Evolutionary conservation across 1,140 invertebrate genomes (phyloP), one percentile per base, ranked within the genome.

Genomic region (Drosophila hydei): DNA sequence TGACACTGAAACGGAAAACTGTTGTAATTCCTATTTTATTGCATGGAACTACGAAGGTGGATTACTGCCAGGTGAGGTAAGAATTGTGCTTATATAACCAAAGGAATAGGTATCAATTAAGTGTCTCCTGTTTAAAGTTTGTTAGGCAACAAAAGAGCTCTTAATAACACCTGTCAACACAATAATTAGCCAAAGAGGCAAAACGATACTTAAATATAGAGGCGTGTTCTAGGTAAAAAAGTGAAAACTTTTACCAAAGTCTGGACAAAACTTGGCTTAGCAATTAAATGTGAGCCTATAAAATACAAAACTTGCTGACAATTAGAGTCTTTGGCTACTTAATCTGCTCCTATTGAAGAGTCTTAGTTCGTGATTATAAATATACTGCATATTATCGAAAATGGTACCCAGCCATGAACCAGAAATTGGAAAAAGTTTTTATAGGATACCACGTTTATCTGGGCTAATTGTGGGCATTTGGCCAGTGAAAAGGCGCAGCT

Each of bases 391-490:
- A 79, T 19, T 18, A 12, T 7, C 3, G 12, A 36, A 30, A 52
- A 81, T 72, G 78, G 69, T 47, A 65, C 60, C 65, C 75, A 55
- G 45, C 43, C 30, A 14, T 21, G 60, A 69, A 25, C 63, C 78
- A 8, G 23, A 58, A 3, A 87, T 90, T 30, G 48, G 67, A 14
- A 21, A 40, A 7, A 88, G 83, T 51, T 90, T 90, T 27, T 91
- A 79, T 38, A 58, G 58, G 12, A 84, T 91, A 47, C 76, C 89
- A 14, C 74, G 81, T 5, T 3, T 90, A 52, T 75, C 85, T 3
- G 85, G 70, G 9, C 65, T 33, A n/a, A 65, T 90, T 51, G 61
- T 87, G 21, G 89, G 85, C 21, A 64, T 87, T 63, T 91, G 89
- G 89, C 89, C 89, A 11, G 61, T 69, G 56, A 9, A 23, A 1